phyloP scores from a whole-genome alignment of 2,797 vertebrate species.

The Labroides dimidiatus region DNA sequence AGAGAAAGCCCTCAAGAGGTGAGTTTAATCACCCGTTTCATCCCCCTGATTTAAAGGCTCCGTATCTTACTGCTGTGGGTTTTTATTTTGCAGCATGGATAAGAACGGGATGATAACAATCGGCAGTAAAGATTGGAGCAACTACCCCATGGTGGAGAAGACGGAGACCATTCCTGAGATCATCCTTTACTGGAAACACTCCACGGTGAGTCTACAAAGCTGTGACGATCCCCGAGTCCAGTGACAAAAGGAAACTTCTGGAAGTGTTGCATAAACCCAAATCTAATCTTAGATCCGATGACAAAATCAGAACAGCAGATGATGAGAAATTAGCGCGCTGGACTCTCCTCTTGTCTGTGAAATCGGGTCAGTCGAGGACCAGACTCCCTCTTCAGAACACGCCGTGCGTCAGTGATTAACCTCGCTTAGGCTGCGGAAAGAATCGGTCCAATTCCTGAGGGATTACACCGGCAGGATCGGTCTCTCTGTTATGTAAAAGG shows the following conservation, averaged over 20 bases:
- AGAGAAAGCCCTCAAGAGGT: conserved; percentile 94
- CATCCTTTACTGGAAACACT: conserved; percentile 99
- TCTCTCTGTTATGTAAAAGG: conserved; percentile 59
- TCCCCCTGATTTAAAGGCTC: not conserved
- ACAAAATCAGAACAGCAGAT: not conserved
- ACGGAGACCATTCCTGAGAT: conserved; percentile 95
- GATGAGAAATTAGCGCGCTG: not conserved
- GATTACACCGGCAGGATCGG: conserved; percentile 59
- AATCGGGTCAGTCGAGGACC: not conserved
- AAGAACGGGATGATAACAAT: conserved; percentile 96
- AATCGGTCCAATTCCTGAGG: conserved; percentile 19
- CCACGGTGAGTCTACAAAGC: conserved; percentile 86
- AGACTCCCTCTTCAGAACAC: conserved; percentile 14
- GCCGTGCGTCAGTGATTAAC: conserved; percentile 60
- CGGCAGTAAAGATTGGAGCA: conserved; percentile 94
- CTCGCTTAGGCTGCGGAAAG: conserved; percentile 31
- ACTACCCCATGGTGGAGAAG: conserved; percentile 88
- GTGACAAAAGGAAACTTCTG: not conserved
- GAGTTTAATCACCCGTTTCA: conserved; percentile 14
- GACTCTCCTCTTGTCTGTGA: not conserved
- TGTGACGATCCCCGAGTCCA: too few relatives aligned
- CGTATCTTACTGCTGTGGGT: not conserved
- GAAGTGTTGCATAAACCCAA: not conserved
- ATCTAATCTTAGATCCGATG: not conserved
- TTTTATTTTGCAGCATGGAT: conserved; percentile 88